These are phyloP conservation scores for Drosophila gunungcola DNA, from an alignment of 1,140 invertebrate genomes.

Conservation along the genomic window DNA sequence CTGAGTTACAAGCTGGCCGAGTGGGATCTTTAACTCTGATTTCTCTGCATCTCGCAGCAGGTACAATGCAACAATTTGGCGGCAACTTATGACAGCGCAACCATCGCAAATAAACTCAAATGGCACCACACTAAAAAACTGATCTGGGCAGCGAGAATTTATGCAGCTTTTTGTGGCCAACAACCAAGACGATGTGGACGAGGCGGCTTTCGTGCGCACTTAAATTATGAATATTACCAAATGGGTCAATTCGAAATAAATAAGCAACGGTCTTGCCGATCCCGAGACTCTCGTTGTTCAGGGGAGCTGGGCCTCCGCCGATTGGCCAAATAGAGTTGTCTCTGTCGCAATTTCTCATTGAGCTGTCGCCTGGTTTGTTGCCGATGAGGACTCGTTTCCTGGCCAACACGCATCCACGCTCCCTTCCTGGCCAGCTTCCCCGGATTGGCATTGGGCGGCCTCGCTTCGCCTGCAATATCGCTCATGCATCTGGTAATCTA, in stretches of 20 bases:
- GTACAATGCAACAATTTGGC: constrained; percentile 83
- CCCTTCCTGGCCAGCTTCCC: neutral
- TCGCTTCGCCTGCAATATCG: constrained; percentile 60
- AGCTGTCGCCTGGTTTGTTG: constrained; percentile 54
- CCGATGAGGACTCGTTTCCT: constrained; percentile 41
- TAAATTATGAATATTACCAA: constrained; percentile 84
- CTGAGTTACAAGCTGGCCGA: constrained; percentile 72
- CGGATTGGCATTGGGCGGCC: constrained; percentile 61
- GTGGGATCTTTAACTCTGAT: constrained; percentile 43
- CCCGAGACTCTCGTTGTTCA: constrained; percentile 1
- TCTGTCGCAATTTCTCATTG: constrained; percentile 78
- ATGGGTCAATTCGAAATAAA: constrained; percentile 84
- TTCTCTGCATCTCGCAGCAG: constrained; percentile 64
- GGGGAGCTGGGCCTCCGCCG: constrained; percentile 5
- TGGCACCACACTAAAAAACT: constrained; percentile 52
- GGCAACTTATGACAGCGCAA: constrained; percentile 75
- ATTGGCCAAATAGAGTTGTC: constrained; percentile 76
- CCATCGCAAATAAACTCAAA: constrained; percentile 76
- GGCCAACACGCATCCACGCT: constrained; percentile 7
- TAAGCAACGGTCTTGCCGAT: constrained; percentile 65
- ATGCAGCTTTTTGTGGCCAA: constrained; percentile 61
- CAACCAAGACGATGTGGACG: constrained; percentile 31
- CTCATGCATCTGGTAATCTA: constrained; percentile 81
- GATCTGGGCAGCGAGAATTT: constrained; percentile 71
- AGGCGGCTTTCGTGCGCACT: constrained; percentile 68